These are phyloP conservation scores for Rattus norvegicus DNA, from an alignment of 2,113 vertebrate species.

Conservation along the genomic window DNA sequence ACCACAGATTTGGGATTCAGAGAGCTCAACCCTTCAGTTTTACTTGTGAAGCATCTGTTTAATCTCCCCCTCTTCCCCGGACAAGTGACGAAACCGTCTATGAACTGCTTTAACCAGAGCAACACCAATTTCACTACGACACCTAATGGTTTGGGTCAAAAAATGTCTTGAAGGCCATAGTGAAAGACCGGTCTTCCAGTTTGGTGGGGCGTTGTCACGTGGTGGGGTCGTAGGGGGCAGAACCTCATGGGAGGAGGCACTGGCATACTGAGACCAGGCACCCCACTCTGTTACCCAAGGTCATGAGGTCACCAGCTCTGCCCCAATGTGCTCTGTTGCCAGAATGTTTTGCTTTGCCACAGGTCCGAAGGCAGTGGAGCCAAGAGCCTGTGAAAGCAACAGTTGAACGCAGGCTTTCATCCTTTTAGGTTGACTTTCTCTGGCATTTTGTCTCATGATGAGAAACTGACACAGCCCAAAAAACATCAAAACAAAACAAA, in stretches of 20 bases:
- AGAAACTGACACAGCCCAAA: neutral
- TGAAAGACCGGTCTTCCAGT: neutral
- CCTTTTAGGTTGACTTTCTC: neutral
- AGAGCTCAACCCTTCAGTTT: neutral
- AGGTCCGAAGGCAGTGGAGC: neutral
- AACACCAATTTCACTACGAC: rapidly evolving
- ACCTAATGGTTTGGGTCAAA: neutral
- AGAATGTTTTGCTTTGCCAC: neutral
- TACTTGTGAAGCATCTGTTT: neutral
- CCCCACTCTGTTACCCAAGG: too few species aligned
- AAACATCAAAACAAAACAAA: neutral
- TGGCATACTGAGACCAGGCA: neutral
- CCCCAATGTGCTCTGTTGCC: too few species aligned
- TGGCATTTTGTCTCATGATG: neutral
- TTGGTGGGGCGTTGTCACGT: rapidly evolving
- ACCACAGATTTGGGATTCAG: neutral
- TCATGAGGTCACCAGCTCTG: neutral
- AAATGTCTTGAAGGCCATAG: neutral
- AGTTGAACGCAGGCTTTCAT: neutral
- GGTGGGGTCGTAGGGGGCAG: neutral
- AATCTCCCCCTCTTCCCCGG: too few species aligned
- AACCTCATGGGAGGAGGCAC: neutral
- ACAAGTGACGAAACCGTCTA: rapidly evolving
- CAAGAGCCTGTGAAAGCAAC: too few species aligned
- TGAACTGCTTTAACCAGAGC: neutral